Evolutionary conservation across 2,888 invertebrate genomes (phyloP), one percentile per base, ranked within the genome.

Genomic region (Drosophila peninsularis): DNA sequence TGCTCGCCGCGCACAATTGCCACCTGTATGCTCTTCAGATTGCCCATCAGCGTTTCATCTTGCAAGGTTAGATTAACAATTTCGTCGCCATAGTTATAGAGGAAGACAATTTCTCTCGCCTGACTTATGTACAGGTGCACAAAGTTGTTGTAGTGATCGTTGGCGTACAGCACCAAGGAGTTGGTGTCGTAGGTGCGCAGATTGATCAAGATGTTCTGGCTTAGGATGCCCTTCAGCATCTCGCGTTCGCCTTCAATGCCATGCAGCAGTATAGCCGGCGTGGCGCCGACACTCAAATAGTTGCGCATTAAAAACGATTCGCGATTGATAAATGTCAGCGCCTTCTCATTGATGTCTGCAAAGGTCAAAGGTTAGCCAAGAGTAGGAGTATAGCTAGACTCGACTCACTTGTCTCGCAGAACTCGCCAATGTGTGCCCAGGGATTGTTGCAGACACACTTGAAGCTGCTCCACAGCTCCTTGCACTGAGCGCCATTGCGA

Each of bases 71-170:
- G 94, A 91, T 96, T 96, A 78, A 95, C 94, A 78, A 97, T 97
- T 92, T 95, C 95, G 85, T 96, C 95, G 75, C 95, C 96, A 75
- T 96, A 94, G 91, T 98, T 98, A 92, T 97, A 98, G 4, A 97
- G 93, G 89, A 97, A 97, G 45, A 97, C 95, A 27, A 98, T 96
- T 92, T 95, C 94, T 10, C 95, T 95, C 14, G 96, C 96, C 70
- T 95, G 95, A 75, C 96, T 95, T 70, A 98, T 95, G 92, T 96
- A 97, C 32, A 98, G 93, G 92, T 98, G 98, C 55, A 98, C 95
- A 91, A 98, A 98, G 92, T 98, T 98, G 91, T 98, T 98, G 66
- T 97, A 93, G 91, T 98, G 96, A 92, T 98, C 98, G 90, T 98
- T 97, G 36, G 97, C 97, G 90, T 98, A 98, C 9, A 98, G 93